A percentile compares a stretch with the other conserved stretches of the same genome.
Conservation (phyloP, 2,797 vertebrate genomes). For the Hoplostethus mediterraneus region DNA sequence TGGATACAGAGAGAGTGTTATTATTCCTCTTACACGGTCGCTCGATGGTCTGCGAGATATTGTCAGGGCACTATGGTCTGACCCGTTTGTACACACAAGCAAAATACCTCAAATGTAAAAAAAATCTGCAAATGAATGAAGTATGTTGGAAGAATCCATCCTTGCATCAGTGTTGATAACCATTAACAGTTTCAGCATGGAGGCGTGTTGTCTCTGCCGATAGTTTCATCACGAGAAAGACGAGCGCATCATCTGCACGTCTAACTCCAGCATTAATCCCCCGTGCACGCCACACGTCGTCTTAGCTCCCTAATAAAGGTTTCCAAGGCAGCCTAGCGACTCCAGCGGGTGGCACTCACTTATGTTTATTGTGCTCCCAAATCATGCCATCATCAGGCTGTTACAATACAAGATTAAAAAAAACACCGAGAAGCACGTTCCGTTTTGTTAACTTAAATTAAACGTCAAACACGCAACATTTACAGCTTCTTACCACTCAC, state of each 20-base stretch:
- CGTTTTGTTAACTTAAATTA: not conserved
- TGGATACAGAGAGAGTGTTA: no score
- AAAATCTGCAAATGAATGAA: no score
- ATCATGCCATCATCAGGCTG: constrained; percentile 10
- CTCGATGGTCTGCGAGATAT: no score
- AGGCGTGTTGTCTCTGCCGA: not conserved
- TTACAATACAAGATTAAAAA: constrained; percentile 4
- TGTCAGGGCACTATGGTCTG: no score
- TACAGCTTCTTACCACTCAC: not conserved
- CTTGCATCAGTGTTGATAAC: no score
- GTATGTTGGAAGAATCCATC: no score
- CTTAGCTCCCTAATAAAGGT: no score
- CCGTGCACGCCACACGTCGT: constrained; percentile 2
- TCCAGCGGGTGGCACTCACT: constrained; percentile 16
- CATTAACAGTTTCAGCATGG: not conserved
- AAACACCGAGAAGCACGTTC: constrained; percentile 3
- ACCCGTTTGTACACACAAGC: no score
- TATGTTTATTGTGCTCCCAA: constrained; percentile 23
- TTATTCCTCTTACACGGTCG: no score
- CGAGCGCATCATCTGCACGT: constrained; percentile 20
- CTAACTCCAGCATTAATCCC: constrained; percentile 23
- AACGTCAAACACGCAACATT: constrained; percentile 17
- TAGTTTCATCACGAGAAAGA: not conserved
- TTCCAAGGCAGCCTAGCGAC: constrained; percentile 8
- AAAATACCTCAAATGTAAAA: no score